phyloP scores from a whole-genome alignment of 1,140 invertebrate species.

The Frieseomelitta varia region DNA sequence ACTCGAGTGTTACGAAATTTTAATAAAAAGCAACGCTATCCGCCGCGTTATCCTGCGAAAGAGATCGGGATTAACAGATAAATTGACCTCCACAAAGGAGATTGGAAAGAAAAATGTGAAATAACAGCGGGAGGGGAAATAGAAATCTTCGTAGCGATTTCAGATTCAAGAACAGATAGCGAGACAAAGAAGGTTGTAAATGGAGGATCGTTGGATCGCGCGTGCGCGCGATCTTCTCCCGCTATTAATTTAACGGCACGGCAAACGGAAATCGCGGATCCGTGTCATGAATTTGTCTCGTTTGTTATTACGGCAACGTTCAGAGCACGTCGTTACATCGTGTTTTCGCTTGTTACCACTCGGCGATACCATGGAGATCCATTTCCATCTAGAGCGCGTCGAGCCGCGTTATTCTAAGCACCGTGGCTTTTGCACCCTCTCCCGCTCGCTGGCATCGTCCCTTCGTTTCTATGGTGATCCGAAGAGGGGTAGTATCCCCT shows the following conservation, averaged over 20 bases:
- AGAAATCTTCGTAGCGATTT: too few relatives aligned
- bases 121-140: not conserved
- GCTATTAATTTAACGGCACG: too few relatives aligned
- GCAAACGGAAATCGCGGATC: too few relatives aligned
- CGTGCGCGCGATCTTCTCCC: not conserved
- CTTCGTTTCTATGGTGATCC: constrained; percentile 71
- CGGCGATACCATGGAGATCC: constrained; percentile 38
- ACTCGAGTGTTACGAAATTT: not conserved
- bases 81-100: too few relatives aligned
- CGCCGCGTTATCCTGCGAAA: too few relatives aligned
- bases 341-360: constrained; percentile 24
- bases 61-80: too few relatives aligned
- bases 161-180: not conserved
- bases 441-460: constrained; percentile 39
- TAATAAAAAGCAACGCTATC: not conserved
- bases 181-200: not conserved
- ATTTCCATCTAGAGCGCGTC: constrained; percentile 50
- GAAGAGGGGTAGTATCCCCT: constrained; percentile 57
- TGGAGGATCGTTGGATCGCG: not conserved
- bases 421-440: constrained; percentile 66
- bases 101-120: too few relatives aligned
- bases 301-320: not conserved
- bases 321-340: constrained; percentile 5
- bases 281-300: constrained; percentile 2
- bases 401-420: constrained; percentile 62